These are phyloP conservation scores for Alcis repandata DNA, from an alignment of 2,888 invertebrate genomes.

Conservation along the genomic window DNA sequence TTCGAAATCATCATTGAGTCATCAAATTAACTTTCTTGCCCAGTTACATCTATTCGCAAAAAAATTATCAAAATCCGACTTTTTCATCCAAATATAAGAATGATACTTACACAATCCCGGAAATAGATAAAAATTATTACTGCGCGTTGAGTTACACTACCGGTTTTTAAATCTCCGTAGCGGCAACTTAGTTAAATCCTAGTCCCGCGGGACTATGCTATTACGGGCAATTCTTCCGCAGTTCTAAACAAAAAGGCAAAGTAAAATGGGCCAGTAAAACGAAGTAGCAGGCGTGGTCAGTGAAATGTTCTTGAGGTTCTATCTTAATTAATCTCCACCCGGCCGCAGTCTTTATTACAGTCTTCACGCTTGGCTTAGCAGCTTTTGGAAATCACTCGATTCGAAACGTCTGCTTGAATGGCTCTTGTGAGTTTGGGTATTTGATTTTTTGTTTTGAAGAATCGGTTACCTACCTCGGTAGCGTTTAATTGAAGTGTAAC, in stretches of 20 bases:
- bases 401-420: slow-evolving; percentile 65
- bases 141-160: background rate
- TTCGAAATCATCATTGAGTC: too few species aligned
- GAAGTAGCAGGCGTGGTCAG: slow-evolving; percentile 67
- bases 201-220: slow-evolving; percentile 12
- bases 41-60: too few species aligned
- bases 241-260: slow-evolving; percentile 46
- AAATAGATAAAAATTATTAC: background rate
- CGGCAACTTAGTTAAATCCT: slow-evolving; percentile 20
- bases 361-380: slow-evolving; percentile 74
- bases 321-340: slow-evolving; percentile 78
- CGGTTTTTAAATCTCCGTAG: slow-evolving; percentile 4
- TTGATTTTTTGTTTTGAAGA: slow-evolving; percentile 31
- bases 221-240: slow-evolving; percentile 23
- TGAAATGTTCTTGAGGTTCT: slow-evolving; percentile 64
- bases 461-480: slow-evolving; percentile 1
- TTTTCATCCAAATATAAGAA: background rate
- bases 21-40: too few species aligned
- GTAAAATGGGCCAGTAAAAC: slow-evolving; percentile 55
- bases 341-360: slow-evolving; percentile 74
- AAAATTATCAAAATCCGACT: too few species aligned
- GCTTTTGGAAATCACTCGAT: slow-evolving; percentile 73
- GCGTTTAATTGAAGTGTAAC: background rate
- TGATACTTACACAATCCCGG: background rate
- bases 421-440: slow-evolving; percentile 45